Evolutionary conservation across 2,113 vertebrate genomes (phyloP), one percentile per base, ranked within the genome.

Genomic region (Mormyrus lacerda): DNA sequence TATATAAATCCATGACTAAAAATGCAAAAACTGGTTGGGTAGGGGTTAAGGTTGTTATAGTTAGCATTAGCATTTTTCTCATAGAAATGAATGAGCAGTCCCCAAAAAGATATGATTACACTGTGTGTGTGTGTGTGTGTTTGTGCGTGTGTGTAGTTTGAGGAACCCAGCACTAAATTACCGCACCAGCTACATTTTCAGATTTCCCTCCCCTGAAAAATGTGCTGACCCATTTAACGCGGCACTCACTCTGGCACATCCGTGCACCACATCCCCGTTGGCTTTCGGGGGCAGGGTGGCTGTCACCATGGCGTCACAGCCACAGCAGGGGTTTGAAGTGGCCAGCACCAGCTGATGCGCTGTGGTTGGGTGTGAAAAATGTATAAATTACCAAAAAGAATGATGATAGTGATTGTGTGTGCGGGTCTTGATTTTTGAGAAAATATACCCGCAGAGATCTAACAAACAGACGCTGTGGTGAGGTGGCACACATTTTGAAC

Each of bases 191-290:
- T 79, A 65, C 65, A 79, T 76, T 47, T 21, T 65, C 65, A 9
- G 11, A 31, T 87, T 76, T 88, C 45, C 87, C 13, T 73, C 45
- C 19, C 42, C 45, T 9, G 61, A 79, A 79, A 69, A 88, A 69
- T 88, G 47, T 50, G 45, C n/a, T 88, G 65, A 88, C 87, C 87
- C 65, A 45, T 50, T 88, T 79, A 47, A 27, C 5, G 65, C 45
- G 0, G 4, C 61, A 11, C 27, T 47, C 44, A 19, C 6, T 50
- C 44, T 47, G 31, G n/a, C 47, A n/a, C 1, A n/a, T n/a, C n/a
- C n/a, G 17, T 47, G 0, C 24, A 17, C 1, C 45, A 3, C 27
- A 13, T 15, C 27, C 8, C 1, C 44, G 21, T 11, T 3, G 1
- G 4, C 35, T 11, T 58, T 50, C 10, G 31, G 45, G 31, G 42